Evolutionary conservation across 2,113 vertebrate genomes (phyloP).

Genomic region (Platysternon megacephalum): DNA sequence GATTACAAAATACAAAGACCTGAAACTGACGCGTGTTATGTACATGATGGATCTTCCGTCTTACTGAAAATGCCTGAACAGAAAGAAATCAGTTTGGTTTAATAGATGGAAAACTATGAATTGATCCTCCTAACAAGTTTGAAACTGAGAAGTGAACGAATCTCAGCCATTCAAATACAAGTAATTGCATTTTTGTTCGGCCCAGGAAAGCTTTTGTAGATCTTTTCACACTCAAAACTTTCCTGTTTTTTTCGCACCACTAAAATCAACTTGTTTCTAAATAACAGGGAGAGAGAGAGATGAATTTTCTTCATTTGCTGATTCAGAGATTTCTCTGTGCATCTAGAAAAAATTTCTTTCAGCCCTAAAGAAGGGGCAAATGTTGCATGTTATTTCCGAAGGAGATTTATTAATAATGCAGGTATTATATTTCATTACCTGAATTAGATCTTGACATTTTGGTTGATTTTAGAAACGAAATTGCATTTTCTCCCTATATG

Average conservation of each 20-base stretch:
- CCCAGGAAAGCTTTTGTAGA: background rate
- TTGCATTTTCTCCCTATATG: background rate
- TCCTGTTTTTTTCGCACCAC: background rate
- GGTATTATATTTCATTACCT: background rate
- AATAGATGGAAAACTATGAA: background rate
- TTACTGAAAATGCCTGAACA: too few relatives aligned
- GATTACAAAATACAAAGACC: background rate
- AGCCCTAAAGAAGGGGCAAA: background rate
- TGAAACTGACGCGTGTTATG: background rate
- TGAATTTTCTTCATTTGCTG: background rate
- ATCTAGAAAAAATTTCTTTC: background rate
- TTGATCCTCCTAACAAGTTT: background rate
- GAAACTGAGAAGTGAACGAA: background rate
- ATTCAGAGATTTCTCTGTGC: background rate
- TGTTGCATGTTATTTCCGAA: background rate
- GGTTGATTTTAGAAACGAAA: background rate
- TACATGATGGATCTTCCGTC: background rate
- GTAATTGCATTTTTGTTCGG: background rate
- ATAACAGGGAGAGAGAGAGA: background rate
- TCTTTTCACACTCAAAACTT: background rate
- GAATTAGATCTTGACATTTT: background rate
- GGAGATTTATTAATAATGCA: background rate
- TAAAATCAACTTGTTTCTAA: background rate
- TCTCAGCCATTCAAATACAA: background rate
- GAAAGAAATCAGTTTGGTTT: background rate